phyloP scores from a whole-genome alignment of 2,888 invertebrate genomes.

The Agonopterix heracliana region DNA sequence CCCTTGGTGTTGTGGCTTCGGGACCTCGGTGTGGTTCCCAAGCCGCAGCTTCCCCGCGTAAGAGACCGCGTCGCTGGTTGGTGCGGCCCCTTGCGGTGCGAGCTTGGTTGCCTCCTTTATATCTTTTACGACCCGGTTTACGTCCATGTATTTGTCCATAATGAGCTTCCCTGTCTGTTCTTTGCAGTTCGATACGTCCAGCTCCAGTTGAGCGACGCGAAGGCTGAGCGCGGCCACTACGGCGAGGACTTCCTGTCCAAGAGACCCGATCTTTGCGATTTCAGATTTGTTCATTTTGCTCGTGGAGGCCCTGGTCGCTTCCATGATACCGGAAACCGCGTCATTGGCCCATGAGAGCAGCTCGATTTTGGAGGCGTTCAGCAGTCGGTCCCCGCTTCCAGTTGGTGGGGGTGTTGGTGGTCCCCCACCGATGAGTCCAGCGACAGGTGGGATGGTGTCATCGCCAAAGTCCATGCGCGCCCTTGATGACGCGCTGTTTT shows the following conservation, averaged over 20 bases:
- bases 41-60: conserved; percentile 32
- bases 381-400: too few relatives aligned
- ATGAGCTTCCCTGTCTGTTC: too few relatives aligned
- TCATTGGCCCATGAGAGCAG: conserved; percentile 21
- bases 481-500: too few relatives aligned
- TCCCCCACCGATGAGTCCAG: background rate
- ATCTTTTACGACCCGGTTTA: background rate
- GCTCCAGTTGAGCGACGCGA: background rate
- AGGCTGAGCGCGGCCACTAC: background rate
- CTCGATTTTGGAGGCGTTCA: too few relatives aligned
- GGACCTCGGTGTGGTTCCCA: conserved; percentile 45
- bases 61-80: background rate
- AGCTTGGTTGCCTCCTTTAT: background rate
- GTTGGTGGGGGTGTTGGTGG: too few relatives aligned
- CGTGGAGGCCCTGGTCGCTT: background rate
- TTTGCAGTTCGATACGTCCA: background rate
- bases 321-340: conserved; percentile 36
- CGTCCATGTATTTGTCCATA: too few relatives aligned
- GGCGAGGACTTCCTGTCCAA: background rate
- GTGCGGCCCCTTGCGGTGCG: background rate
- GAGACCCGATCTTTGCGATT: background rate
- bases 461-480: too few relatives aligned
- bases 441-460: too few relatives aligned
- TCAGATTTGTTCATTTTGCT: background rate
- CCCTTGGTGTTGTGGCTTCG: background rate